Evolutionary conservation across 2,888 invertebrate species (phyloP), one percentile per base, ranked within the genome.

Genomic region (Leptarthrus brevirostris): DNA sequence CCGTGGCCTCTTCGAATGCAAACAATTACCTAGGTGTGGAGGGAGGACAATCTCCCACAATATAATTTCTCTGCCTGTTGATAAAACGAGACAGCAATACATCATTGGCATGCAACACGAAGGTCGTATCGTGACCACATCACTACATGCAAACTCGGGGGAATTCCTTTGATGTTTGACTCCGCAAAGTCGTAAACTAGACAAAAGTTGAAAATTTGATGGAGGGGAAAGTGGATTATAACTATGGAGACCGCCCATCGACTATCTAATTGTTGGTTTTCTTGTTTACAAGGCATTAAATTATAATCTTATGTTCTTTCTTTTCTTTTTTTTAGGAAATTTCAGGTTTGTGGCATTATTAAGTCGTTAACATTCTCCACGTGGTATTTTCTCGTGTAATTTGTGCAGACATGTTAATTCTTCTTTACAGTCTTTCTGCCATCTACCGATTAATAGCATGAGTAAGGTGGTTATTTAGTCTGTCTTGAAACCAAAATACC

Each of bases 381-480:
- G 61, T 61, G 40, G 12, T 40, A 40, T 40, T 61, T 40, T 61
- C 40, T 61, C 40, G 40, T 6, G 61, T 61, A 61, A 40, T 61
- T 61, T 40, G 40, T 20, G 20, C 61, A 20, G 8, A 20, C 6
- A 47, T 10, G 20, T 18, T 52, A 47, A 69, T 61, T 70, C 75
- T 8, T 30, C 34, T 52, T 61, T 30, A 14, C 34, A 14, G 6
- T 24, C 52, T n/a, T 24, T 58, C 52, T 66, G 75, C 74, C 75
- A 73, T 74, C 75, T 75, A 74, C 22, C 58, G 75, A 44, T 47
- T 47, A 34, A 22, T 61, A 30, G 64, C 40, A n/a, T 18, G 26
- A 54, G 22, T 30, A 1, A 10, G 10, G 10, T 5, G 4, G 10
- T 52, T n/a, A 14, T 44, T 52, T 64, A 75, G 73, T 71, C 24